Conservation (phyloP, 2,113 vertebrate genomes). For the Anser brachyrhynchus region DNA sequence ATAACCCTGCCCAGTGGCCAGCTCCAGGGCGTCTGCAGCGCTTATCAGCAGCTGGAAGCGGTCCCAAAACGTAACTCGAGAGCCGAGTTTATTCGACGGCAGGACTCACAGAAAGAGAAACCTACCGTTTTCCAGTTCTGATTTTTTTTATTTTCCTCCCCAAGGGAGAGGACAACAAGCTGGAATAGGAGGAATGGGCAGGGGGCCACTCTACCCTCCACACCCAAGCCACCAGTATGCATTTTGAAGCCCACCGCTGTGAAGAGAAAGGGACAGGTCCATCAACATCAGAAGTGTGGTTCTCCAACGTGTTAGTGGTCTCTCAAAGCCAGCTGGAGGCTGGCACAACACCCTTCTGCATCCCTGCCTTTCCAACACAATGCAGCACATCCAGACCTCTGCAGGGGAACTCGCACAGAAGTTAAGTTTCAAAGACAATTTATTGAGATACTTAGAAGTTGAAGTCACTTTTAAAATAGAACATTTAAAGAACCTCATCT, state of each 20-base stretch:
- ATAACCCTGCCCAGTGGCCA: not conserved
- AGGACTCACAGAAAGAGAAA: not conserved
- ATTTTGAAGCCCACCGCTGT: not conserved
- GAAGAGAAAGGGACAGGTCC: not conserved
- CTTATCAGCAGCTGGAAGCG: not conserved
- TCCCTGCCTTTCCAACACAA: rapidly evolving
- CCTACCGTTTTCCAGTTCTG: not conserved
- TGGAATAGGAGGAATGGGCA: not conserved
- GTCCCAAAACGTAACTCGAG: not conserved
- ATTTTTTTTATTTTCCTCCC: too few species aligned
- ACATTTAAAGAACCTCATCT: not conserved
- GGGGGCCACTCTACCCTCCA: not conserved
- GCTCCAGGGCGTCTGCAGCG: rapidly evolving
- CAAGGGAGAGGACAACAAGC: not conserved
- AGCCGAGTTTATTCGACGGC: not conserved
- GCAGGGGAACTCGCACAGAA: not conserved
- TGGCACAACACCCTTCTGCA: not conserved
- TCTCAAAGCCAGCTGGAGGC: not conserved
- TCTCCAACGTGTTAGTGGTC: rapidly evolving
- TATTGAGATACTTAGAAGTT: not conserved
- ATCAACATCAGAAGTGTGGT: not conserved
- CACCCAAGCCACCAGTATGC: not conserved
- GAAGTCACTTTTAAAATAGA: not conserved
- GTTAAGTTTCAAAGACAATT: not conserved
- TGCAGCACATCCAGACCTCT: not conserved